phyloP scores from a whole-genome alignment of 2,113 vertebrate genomes.

The Rhea americana region DNA sequence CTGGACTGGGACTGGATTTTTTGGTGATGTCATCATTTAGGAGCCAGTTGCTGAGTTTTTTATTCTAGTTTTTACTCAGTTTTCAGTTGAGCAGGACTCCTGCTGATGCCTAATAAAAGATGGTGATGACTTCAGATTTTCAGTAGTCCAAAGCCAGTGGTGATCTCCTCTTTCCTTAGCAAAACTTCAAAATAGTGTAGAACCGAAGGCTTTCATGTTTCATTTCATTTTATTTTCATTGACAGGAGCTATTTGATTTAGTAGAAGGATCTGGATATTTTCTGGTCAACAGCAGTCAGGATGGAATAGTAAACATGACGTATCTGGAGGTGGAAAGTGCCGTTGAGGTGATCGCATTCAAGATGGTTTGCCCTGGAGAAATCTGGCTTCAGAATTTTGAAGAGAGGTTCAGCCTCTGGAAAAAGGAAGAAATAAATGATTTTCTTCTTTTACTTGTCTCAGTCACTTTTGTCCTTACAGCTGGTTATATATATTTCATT shows the following conservation, averaged over 20 bases:
- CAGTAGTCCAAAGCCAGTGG: background rate
- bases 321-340: constrained; percentile 65
- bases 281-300: constrained; percentile 62
- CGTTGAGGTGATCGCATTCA: constrained; percentile 56
- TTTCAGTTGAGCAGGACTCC: background rate
- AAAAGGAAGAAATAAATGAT: background rate
- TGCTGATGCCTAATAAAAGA: background rate
- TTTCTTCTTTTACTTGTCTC: background rate
- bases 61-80: background rate
- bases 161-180: background rate
- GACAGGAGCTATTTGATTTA: constrained; percentile 69
- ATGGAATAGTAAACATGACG: constrained; percentile 50
- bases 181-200: background rate
- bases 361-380: background rate
- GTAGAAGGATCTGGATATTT: constrained; percentile 79
- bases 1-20: background rate
- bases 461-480: background rate
- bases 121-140: background rate
- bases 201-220: background rate
- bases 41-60: background rate
- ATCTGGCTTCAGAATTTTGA: background rate
- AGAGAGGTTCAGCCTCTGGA: background rate
- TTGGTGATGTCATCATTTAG: background rate
- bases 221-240: background rate
- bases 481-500: background rate